Percentiles rank a stretch among this genome's conserved stretches.
Evolutionary conservation across 2,113 vertebrate genomes (phyloP).

Genomic region (Morone chrysops): DNA sequence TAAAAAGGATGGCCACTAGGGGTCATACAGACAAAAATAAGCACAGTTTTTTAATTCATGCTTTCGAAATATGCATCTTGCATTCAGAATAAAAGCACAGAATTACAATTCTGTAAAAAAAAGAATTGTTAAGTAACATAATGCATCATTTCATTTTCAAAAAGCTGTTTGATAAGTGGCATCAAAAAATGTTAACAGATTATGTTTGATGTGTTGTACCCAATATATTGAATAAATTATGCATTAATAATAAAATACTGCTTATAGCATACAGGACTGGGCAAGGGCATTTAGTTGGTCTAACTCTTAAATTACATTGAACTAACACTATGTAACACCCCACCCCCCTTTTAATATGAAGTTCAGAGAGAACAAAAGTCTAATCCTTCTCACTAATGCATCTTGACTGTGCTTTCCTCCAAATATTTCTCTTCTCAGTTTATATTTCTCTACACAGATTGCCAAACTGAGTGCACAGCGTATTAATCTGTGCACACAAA

Average conservation of each 20-base stretch:
- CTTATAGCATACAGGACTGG: no score
- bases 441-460: neutral
- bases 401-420: neutral
- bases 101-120: neutral
- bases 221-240: neutral
- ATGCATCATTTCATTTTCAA: neutral
- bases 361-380: neutral
- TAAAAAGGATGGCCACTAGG: neutral
- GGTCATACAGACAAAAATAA: neutral
- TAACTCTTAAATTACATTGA: neutral
- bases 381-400: neutral
- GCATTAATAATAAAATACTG: no score
- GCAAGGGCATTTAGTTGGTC: neutral
- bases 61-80: neutral
- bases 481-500: constrained; percentile 10
- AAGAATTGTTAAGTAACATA: rapidly evolving
- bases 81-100: neutral
- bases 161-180: neutral
- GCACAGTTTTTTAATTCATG: neutral
- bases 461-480: neutral
- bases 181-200: neutral
- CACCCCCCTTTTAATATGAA: neutral
- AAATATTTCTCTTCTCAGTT: neutral
- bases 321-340: neutral
- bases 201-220: neutral